phyloP scores from a whole-genome alignment of 2,113 vertebrate genomes.

The Daboia siamensis region DNA sequence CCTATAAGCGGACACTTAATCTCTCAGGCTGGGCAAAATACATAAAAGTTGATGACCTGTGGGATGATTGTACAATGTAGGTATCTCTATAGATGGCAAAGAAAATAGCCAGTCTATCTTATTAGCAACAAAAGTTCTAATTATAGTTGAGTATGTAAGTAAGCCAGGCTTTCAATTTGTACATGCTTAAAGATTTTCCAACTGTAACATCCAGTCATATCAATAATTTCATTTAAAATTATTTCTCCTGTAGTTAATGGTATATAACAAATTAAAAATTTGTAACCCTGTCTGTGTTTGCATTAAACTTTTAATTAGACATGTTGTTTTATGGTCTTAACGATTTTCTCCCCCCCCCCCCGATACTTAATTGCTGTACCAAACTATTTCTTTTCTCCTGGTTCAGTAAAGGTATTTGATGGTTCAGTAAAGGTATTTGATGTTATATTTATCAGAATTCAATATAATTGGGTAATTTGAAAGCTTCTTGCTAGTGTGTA shows the following conservation, averaged over 20 bases:
- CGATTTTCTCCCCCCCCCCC: not conserved
- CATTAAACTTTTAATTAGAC: not conserved
- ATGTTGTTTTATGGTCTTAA: not conserved
- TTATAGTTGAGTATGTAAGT: not conserved
- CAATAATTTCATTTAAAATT: not conserved
- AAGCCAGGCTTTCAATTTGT: not conserved
- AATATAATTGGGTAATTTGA: not conserved
- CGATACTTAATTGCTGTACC: not conserved
- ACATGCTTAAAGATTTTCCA: not conserved
- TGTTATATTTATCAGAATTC: not conserved
- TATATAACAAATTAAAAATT: not conserved
- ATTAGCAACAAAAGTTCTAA: not conserved
- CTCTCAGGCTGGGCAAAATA: not conserved
- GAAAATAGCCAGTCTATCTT: not conserved
- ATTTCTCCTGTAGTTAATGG: not conserved
- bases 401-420: not conserved
- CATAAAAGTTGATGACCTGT: not conserved
- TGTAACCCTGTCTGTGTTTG: not conserved
- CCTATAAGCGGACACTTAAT: not conserved
- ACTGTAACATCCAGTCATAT: not conserved
- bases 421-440: not conserved
- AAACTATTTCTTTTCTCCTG: not conserved
- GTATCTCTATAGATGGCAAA: not conserved
- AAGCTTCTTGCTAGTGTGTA: not conserved
- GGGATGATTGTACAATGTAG: not conserved